phyloP scores from a whole-genome alignment of 2,888 invertebrate genomes.

The Podabrus alpinus region DNA sequence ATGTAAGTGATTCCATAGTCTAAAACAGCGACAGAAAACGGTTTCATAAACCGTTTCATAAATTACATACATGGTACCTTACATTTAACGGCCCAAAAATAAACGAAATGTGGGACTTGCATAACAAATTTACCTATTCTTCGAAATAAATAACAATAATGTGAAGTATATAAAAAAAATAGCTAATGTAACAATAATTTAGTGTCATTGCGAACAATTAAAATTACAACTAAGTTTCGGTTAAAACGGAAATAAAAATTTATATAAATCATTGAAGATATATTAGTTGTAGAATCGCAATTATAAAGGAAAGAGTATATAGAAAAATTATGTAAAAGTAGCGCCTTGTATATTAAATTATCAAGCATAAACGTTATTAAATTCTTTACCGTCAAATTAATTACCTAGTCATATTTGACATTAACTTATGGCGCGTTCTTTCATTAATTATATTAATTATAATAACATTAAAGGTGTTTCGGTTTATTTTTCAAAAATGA shows the following conservation, averaged over 20 bases:
- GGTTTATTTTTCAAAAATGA: not conserved
- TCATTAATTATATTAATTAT: not conserved
- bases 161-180: not conserved
- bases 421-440: not conserved
- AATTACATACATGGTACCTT: not conserved
- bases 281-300: not conserved
- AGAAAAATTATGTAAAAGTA: not conserved
- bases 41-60: not conserved
- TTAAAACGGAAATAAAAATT: not conserved
- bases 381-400: not conserved
- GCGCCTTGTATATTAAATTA: not conserved
- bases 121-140: not conserved
- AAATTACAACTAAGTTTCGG: not conserved
- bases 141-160: not conserved
- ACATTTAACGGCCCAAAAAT: not conserved
- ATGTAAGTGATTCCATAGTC: no score
- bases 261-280: not conserved
- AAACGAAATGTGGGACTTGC: not conserved
- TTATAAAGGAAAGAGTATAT: not conserved
- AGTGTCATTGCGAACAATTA: not conserved
- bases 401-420: not conserved
- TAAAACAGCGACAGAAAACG: not conserved
- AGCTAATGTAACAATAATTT: not conserved
- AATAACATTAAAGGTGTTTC: not conserved
- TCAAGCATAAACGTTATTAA: not conserved